Base-by-base conservation (phyloP, 2,797 vertebrate genomes). In the Poecilia velifera region DNA sequence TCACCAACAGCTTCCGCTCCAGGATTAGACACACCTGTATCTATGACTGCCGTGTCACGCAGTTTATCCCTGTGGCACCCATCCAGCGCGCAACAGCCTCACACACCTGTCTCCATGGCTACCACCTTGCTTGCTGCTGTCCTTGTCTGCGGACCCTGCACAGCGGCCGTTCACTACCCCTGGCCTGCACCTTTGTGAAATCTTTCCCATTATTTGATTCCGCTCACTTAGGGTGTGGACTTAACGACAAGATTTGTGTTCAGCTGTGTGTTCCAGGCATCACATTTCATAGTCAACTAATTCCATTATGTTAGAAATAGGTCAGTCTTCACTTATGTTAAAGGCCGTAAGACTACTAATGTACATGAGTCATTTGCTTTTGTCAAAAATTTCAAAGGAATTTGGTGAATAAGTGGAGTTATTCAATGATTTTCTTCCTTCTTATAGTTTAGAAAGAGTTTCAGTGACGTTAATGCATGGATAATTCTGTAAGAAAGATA, bases 51-150 rank as follows among this genome's bases (percentile, higher is more conserved):
- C 85, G 51, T 78, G 91, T 92, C 86, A 86, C 88, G 87, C 83
- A 81, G 85, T 81, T 81, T 81, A 49, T 90, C 80, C 84, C 84
- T 80, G 74, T 90, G 86, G 89, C 90, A 84, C 85, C 83, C 85
- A 78, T 78, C 89, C 88, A 90, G 81, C 83, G 72, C 83, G 77
- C 76, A 5, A 66, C 84, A 85, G 78, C 83, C 89, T 91, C 89
- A 87, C 90, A 93, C 93, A 93, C 92, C 93, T 94, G 93, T 94
- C 92, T 94, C 94, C 92, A 94, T 94, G 93, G 84, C 89, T 86
- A 95, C 93, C 92, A 90, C 89, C 92, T 92, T 91, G 87, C 91
- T 90, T 82, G 84, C 90, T 82, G 80, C 84, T 89, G 92, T 93
- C 92, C 93, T 93, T 94, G 93, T 92, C 93, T 88, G 62, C 49